Conservation (phyloP, 2,113 vertebrate genomes). For the Scomber colias region DNA sequence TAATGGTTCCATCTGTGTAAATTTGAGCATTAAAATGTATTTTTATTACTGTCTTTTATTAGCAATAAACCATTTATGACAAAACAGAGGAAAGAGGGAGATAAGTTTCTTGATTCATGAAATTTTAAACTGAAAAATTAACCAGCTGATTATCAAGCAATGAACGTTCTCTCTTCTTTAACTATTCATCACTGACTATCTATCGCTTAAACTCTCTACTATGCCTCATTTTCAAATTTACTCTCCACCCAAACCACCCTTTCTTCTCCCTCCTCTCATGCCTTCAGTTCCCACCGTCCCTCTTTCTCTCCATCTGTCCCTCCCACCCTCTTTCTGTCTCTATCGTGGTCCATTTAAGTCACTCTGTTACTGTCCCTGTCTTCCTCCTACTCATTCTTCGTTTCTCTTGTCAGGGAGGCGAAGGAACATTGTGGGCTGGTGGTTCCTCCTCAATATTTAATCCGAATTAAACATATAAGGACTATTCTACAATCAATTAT, state of each 20-base stretch:
- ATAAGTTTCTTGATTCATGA: slow-evolving; percentile 34
- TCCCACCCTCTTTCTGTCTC: slow-evolving; percentile 1
- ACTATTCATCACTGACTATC: background rate
- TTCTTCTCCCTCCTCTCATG: slow-evolving; percentile 2
- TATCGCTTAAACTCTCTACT: slow-evolving; percentile 14
- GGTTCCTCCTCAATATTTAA: slow-evolving; percentile 76
- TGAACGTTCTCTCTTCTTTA: background rate
- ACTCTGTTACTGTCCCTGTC: slow-evolving; percentile 31
- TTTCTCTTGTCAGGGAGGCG: slow-evolving; percentile 55
- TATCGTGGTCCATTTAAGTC: slow-evolving; percentile 56
- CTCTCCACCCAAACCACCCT: slow-evolving; percentile 14
- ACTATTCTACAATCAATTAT: slow-evolving; percentile 69
- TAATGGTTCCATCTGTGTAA: slow-evolving; percentile 27
- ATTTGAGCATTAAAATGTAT: slow-evolving; percentile 29
- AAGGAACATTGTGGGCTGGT: slow-evolving; percentile 54
- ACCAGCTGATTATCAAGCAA: slow-evolving; percentile 28
- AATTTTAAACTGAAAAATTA: slow-evolving; percentile 44
- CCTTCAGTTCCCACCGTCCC: slow-evolving; percentile 4
- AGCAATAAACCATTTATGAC: slow-evolving; percentile 2
- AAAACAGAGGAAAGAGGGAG: slow-evolving; percentile 9
- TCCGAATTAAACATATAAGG: slow-evolving; percentile 78
- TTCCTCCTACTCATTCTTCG: slow-evolving; percentile 49
- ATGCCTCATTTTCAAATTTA: slow-evolving; percentile 26
- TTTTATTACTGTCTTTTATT: slow-evolving; percentile 15
- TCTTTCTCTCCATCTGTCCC: slow-evolving; percentile 36